Conservation (phyloP, 2,113 vertebrate genomes). For the Mohoua ochrocephala region DNA sequence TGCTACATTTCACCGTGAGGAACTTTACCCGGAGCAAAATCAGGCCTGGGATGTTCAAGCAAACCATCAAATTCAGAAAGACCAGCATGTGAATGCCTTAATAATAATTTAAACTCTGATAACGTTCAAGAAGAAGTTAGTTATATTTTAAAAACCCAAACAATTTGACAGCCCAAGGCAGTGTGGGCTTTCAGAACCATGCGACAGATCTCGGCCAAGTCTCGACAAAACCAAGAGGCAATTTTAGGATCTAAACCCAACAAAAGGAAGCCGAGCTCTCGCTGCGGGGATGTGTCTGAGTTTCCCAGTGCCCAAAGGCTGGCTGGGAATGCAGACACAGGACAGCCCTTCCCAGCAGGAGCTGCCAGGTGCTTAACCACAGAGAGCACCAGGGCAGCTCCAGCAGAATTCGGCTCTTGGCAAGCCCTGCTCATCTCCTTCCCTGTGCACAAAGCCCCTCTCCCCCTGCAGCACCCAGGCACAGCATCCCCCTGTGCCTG, state of each 20-base stretch:
- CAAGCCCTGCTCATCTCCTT: background rate
- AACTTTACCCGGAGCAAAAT: background rate
- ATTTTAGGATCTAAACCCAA: background rate
- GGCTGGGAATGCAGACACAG: background rate
- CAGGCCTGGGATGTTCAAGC: background rate
- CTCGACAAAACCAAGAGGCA: background rate
- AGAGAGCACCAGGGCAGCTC: background rate
- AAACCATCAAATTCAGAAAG: background rate
- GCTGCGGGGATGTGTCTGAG: background rate
- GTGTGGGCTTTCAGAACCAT: background rate
- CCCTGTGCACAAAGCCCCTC: background rate
- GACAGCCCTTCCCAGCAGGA: background rate
- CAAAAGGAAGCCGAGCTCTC: background rate
- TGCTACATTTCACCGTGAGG: background rate
- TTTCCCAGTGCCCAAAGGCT: background rate
- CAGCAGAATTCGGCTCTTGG: background rate
- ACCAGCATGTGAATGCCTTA: background rate
- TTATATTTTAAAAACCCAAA: background rate
- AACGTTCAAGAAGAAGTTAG: accelerated
- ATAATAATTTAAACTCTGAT: background rate
- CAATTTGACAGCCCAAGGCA: background rate
- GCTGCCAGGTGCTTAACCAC: too few relatives aligned
- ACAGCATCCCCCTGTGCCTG: background rate
- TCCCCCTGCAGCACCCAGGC: background rate
- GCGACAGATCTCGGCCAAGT: background rate